Evolutionary conservation across 2,888 invertebrate species (phyloP).

Genomic region (Phasia obesa): DNA sequence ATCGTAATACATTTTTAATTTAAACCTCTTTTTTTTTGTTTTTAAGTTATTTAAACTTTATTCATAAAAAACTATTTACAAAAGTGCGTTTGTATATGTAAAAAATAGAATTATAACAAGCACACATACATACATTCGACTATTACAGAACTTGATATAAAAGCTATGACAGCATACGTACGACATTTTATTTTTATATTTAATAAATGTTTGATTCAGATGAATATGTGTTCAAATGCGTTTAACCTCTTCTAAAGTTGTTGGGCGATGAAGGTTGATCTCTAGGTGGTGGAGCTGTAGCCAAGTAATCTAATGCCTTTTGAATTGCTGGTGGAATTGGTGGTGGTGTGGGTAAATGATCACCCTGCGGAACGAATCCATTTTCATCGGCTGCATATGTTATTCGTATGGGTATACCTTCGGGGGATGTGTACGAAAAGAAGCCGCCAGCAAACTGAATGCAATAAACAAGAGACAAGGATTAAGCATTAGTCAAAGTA

Average conservation of each 20-base stretch:
- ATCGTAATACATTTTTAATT: too few relatives aligned
- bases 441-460: conserved; percentile 85
- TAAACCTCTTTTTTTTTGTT: too few relatives aligned
- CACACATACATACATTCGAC: background rate
- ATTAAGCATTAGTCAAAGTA: background rate
- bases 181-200: conserved; percentile 1
- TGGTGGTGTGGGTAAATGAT: conserved; percentile 84
- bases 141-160: background rate
- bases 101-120: background rate
- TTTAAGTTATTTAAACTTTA: conserved; percentile 59
- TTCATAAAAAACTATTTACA: conserved; percentile 50
- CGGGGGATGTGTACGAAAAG: conserved; percentile 86
- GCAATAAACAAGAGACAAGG: background rate
- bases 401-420: conserved; percentile 85
- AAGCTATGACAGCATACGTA: conserved; percentile 61
- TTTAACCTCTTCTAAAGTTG: conserved; percentile 76
- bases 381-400: conserved; percentile 88
- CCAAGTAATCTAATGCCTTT: conserved; percentile 86
- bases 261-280: conserved; percentile 73
- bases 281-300: conserved; percentile 84
- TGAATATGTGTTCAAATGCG: background rate
- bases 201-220: background rate
- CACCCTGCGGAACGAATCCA: conserved; percentile 85
- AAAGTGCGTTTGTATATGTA: conserved; percentile 18
- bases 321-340: conserved; percentile 88